Evolutionary conservation across 2,113 vertebrate species (phyloP).

Genomic region (Odocoileus virginianus): DNA sequence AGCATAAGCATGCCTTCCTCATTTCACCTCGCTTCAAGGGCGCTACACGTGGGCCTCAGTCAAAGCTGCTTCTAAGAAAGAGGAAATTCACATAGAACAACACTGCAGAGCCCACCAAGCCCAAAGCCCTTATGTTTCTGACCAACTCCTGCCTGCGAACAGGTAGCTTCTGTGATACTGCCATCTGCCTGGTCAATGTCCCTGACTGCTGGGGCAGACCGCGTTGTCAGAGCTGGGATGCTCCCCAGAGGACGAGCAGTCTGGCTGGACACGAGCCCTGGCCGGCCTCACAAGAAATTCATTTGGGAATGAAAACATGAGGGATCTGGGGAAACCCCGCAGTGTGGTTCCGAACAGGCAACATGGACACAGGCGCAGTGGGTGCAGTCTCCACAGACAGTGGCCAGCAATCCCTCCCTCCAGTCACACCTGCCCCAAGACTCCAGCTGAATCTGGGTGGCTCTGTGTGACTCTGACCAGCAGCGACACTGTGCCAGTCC

Average conservation of each 20-base stretch:
- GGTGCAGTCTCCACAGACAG: not conserved
- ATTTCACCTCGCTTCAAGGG: not conserved
- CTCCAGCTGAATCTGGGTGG: not conserved
- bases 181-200: not conserved
- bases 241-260: not conserved
- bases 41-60: not conserved
- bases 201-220: not conserved
- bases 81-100: not conserved
- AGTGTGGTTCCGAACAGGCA: rapidly evolving
- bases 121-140: not conserved
- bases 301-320: too few species aligned
- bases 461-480: not conserved
- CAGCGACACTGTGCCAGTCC: not conserved
- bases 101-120: not conserved
- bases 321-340: not conserved
- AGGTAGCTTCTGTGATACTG: rapidly evolving
- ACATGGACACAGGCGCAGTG: rapidly evolving
- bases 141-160: not conserved
- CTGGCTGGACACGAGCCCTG: not conserved
- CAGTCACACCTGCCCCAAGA: not conserved
- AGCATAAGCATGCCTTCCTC: too few species aligned
- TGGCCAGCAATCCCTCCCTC: rapidly evolving
- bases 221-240: not conserved
- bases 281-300: not conserved
- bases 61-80: not conserved